phyloP scores from a whole-genome alignment of 2,797 vertebrate genomes.

The Peromyscus melanophrys region DNA sequence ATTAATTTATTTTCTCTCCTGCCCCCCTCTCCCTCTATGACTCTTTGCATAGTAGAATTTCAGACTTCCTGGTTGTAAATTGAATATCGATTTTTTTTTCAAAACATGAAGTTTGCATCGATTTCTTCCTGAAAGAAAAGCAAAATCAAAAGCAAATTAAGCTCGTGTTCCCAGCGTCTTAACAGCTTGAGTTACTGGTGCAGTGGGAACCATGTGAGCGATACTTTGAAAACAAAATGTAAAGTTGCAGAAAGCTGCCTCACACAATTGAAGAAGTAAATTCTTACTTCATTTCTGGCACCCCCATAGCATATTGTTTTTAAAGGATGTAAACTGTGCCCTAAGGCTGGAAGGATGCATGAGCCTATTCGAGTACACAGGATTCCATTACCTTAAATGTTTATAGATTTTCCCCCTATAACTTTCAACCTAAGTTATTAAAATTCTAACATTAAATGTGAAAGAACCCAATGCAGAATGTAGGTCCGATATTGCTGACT shows the following conservation, averaged over 20 bases:
- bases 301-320: background rate
- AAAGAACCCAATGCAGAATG: background rate
- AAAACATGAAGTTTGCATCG: slow-evolving; percentile 57
- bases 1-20: slow-evolving; percentile 50
- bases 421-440: slow-evolving; percentile 60
- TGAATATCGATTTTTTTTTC: slow-evolving; percentile 69
- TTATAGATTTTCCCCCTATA: slow-evolving; percentile 63
- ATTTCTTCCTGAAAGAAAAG: slow-evolving; percentile 63
- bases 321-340: slow-evolving; percentile 24
- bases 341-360: background rate
- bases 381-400: slow-evolving; percentile 69
- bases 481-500: background rate
- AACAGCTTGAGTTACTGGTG: slow-evolving; percentile 25
- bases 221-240: background rate
- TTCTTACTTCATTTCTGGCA: slow-evolving; percentile 60
- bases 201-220: slow-evolving; percentile 5
- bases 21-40: background rate
- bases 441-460: slow-evolving; percentile 34
- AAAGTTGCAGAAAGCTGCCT: background rate
- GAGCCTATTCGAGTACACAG: background rate
- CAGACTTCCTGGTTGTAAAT: slow-evolving; percentile 72
- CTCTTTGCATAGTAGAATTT: slow-evolving; percentile 66
- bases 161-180: slow-evolving; percentile 48
- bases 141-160: slow-evolving; percentile 71
- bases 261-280: background rate